phyloP scores from a whole-genome alignment of 2,113 vertebrate species.

The Lutjanus erythropterus region DNA sequence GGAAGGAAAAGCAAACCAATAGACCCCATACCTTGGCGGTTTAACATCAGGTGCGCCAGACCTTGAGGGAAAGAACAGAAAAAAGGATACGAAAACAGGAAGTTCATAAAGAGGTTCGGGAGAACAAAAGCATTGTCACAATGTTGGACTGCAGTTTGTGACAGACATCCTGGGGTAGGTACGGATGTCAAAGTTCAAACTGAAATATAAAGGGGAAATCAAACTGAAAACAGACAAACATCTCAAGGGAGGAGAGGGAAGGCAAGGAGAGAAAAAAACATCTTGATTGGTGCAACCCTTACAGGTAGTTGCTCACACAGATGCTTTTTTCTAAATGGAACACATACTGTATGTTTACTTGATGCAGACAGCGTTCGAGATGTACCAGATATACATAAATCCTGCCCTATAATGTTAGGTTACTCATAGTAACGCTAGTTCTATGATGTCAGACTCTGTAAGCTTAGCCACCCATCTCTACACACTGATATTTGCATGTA shows the following conservation, averaged over 20 bases:
- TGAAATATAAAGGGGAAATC: constrained; percentile 77
- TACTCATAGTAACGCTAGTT: constrained; percentile 13
- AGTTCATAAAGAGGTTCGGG: constrained; percentile 89
- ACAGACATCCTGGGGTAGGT: constrained; percentile 89
- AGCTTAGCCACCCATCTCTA: constrained; percentile 1
- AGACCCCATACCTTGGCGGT: constrained; percentile 90
- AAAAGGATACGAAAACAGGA: constrained; percentile 89
- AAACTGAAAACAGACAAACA: constrained; percentile 82
- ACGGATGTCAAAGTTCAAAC: constrained; percentile 87
- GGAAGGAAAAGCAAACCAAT: constrained; percentile 82
- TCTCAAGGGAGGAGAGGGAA: constrained; percentile 77
- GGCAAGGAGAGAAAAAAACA: constrained; percentile 86
- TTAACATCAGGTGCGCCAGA: constrained; percentile 91
- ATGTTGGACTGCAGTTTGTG: constrained; percentile 91
- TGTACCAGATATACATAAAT: constrained; percentile 61
- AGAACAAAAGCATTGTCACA: constrained; percentile 89
- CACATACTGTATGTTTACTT: constrained; percentile 85
- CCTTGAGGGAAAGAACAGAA: constrained; percentile 90
- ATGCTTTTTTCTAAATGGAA: constrained; percentile 91
- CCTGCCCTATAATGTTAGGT: constrained; percentile 8
- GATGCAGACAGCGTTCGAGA: constrained; percentile 83
- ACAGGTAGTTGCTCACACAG: constrained; percentile 85
- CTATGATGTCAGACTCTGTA: constrained; percentile 14
- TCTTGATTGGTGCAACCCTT: constrained; percentile 85
- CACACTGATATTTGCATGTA: constrained; percentile 35